phyloP scores from a whole-genome alignment of 2,113 vertebrate species.

The Syngnathus typhle region DNA sequence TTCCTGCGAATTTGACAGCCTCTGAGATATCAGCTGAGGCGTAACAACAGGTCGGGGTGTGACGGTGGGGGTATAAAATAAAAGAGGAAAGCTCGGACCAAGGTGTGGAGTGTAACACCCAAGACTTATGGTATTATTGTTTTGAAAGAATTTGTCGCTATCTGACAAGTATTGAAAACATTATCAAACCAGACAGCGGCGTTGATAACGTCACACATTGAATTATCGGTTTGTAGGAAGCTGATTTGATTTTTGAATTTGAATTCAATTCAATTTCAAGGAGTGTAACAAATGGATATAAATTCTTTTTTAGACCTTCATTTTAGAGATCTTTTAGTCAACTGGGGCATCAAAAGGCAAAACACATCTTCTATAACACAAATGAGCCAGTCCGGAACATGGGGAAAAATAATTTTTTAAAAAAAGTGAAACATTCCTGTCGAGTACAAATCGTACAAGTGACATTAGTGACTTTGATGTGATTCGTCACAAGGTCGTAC shows the following conservation, averaged over 20 bases:
- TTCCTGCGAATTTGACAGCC: background rate
- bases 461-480: background rate
- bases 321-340: too few species aligned
- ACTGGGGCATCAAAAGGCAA: too few species aligned
- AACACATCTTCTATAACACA: too few species aligned
- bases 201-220: background rate
- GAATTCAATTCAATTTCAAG: too few species aligned
- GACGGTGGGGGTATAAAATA: background rate
- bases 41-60: background rate
- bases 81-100: background rate
- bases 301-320: too few species aligned
- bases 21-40: constrained; percentile 1
- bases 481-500: background rate
- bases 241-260: too few species aligned
- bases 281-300: too few species aligned
- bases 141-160: background rate
- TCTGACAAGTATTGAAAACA: background rate
- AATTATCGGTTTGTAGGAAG: background rate
- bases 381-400: background rate
- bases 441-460: background rate
- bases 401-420: background rate
- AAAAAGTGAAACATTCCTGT: too few species aligned
- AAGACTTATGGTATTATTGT: background rate
- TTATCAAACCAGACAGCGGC: background rate
- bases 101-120: background rate